A percentile compares a stretch with the other conserved stretches of the same genome.
Conservation (phyloP, 2,888 invertebrate genomes). For the Yponomeuta evonymella region DNA sequence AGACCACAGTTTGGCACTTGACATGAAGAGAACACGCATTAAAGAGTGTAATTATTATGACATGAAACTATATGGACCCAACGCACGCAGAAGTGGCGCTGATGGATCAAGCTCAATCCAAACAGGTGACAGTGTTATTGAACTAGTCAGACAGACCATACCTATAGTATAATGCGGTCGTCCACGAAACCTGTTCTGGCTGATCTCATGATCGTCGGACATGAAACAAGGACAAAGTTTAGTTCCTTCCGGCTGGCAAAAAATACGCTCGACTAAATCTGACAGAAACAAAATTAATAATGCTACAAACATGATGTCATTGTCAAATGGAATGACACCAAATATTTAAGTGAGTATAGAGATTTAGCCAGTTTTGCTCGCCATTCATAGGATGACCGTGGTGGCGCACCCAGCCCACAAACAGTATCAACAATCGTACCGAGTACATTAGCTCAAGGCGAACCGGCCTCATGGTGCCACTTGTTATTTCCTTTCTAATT, state of each 20-base stretch:
- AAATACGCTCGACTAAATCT: constrained; percentile 1
- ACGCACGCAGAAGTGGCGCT: constrained; percentile 18
- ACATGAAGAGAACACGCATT: no score
- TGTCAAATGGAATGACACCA: constrained; percentile 2
- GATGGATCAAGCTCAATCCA: constrained; percentile 18
- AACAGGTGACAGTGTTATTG: background rate
- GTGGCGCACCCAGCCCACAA: constrained; percentile 17
- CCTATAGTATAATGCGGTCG: background rate
- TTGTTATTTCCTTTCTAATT: constrained; percentile 52
- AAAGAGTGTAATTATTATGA: no score
- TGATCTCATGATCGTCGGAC: constrained; percentile 1
- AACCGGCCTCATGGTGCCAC: constrained; percentile 47
- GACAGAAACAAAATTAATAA: constrained; percentile 9
- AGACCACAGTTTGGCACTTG: no score
- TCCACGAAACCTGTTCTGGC: background rate
- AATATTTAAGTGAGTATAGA: background rate
- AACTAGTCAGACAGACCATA: background rate
- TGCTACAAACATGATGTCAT: background rate
- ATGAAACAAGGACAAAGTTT: background rate
- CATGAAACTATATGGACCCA: no score
- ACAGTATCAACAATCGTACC: constrained; percentile 40
- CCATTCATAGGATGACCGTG: constrained; percentile 12
- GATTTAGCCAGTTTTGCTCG: background rate
- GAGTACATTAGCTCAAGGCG: constrained; percentile 57
- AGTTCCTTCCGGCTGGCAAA: constrained; percentile 9